These are phyloP conservation scores for Autographa pulchrina DNA, from an alignment of 2,888 invertebrate genomes.

Conservation along the genomic window DNA sequence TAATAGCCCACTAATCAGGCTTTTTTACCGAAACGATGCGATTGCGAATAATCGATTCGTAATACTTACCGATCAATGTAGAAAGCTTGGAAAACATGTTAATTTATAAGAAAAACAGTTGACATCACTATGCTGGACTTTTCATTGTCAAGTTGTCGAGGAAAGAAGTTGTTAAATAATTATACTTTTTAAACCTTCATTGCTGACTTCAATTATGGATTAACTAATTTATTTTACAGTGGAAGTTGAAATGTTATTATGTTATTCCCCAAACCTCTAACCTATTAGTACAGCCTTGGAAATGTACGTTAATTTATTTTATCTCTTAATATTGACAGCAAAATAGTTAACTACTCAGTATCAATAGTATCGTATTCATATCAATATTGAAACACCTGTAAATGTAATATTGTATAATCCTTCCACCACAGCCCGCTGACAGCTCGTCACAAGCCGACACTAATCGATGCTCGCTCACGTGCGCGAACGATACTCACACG, in stretches of 20 bases:
- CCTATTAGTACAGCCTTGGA: no score
- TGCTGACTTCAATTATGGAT: neutral
- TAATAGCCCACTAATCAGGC: slow-evolving; percentile 54
- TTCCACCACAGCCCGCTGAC: slow-evolving; percentile 4
- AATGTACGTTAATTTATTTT: no score
- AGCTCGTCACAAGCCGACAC: neutral
- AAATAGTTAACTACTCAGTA: no score
- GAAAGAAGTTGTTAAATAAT: neutral
- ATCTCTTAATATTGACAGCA: no score
- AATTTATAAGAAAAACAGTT: slow-evolving; percentile 17
- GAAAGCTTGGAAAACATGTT: slow-evolving; percentile 50
- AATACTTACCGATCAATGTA: slow-evolving; percentile 47
- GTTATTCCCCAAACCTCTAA: no score
- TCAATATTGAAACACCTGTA: no score
- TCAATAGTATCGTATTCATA: no score
- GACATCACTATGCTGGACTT: slow-evolving; percentile 18
- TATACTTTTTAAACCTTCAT: neutral
- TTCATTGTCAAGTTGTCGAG: neutral
- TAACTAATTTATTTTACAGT: neutral
- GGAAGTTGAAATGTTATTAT: no score
- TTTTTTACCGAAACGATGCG: slow-evolving; percentile 53
- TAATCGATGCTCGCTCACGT: slow-evolving; percentile 21
- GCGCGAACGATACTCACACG: slow-evolving; percentile 2
- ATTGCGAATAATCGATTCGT: slow-evolving; percentile 56
- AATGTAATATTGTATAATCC: neutral